Evolutionary conservation across 2,113 vertebrate species (phyloP).

Genomic region (Tinamus guttatus): DNA sequence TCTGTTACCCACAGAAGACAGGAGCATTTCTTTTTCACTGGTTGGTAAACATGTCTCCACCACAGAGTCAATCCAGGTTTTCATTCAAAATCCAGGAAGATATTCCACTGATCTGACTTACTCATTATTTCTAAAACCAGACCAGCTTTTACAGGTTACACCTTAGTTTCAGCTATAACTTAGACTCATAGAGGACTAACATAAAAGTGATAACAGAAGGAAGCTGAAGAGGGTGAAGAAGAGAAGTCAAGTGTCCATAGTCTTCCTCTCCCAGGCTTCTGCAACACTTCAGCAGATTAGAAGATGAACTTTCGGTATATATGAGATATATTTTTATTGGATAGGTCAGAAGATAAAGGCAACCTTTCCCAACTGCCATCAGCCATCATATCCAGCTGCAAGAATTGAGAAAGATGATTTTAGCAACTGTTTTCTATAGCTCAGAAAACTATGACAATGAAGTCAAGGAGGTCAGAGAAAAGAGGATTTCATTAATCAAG

Average conservation of each 20-base stretch:
- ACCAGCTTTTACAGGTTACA: not conserved
- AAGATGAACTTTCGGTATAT: not conserved
- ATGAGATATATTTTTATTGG: not conserved
- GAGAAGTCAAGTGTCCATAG: not conserved
- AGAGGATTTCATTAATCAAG: constrained; percentile 5
- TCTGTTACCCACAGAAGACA: not conserved
- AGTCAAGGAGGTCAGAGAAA: constrained; percentile 4
- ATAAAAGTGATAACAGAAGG: not conserved
- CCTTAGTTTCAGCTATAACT: not conserved
- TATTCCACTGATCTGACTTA: not conserved
- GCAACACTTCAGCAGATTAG: not conserved
- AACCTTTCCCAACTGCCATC: not conserved
- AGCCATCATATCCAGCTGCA: not conserved
- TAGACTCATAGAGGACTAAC: not conserved
- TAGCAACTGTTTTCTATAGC: not conserved
- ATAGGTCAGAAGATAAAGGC: not conserved
- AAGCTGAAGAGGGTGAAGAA: not conserved
- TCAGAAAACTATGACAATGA: not conserved
- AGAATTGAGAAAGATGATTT: not conserved
- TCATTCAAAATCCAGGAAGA: not conserved
- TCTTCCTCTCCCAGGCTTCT: not conserved
- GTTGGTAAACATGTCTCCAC: not conserved
- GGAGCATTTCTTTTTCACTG: not conserved
- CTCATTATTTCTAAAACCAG: not conserved
- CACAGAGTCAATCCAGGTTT: not conserved